Evolutionary conservation across 35 echinoderm and acorn worm genomes (phyloP).

Genomic region (Lytechinus variegatus): DNA sequence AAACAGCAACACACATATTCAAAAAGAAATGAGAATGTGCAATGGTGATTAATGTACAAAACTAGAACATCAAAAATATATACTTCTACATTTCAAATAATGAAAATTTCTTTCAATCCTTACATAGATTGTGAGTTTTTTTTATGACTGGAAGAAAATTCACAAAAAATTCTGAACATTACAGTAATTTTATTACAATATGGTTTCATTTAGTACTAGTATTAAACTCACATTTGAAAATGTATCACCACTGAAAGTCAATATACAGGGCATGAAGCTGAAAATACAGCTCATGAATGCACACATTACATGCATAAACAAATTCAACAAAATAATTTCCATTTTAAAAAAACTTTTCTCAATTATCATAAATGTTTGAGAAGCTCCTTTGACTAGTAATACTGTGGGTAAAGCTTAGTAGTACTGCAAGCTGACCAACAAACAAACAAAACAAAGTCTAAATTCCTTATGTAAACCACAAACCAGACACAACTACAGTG

Average conservation of each 20-base stretch:
- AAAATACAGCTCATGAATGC: too few relatives aligned
- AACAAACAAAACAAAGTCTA: neutral
- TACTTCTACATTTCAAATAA: neutral
- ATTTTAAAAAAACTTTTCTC: neutral
- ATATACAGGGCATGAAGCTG: too few relatives aligned
- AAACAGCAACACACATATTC: neutral
- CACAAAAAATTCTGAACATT: neutral
- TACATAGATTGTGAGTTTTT: neutral
- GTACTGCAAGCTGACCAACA: constrained; percentile 8
- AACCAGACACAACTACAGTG: neutral
- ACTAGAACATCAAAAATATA: neutral
- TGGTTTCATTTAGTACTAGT: too few relatives aligned
- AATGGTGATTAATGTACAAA: neutral
- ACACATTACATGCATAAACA: neutral
- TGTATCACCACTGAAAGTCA: too few relatives aligned
- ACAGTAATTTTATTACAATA: too few relatives aligned
- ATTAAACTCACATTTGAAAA: too few relatives aligned
- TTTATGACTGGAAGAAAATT: neutral
- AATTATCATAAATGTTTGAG: neutral
- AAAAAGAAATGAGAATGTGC: neutral
- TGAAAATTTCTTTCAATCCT: neutral
- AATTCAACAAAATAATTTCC: neutral
- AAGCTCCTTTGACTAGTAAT: neutral
- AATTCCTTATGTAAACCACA: neutral
- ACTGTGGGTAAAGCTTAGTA: neutral